A percentile compares a stretch with the other conserved stretches of the same genome.
Evolutionary conservation across 2,888 invertebrate species (phyloP).

Genomic region (Blastobasis adustella): DNA sequence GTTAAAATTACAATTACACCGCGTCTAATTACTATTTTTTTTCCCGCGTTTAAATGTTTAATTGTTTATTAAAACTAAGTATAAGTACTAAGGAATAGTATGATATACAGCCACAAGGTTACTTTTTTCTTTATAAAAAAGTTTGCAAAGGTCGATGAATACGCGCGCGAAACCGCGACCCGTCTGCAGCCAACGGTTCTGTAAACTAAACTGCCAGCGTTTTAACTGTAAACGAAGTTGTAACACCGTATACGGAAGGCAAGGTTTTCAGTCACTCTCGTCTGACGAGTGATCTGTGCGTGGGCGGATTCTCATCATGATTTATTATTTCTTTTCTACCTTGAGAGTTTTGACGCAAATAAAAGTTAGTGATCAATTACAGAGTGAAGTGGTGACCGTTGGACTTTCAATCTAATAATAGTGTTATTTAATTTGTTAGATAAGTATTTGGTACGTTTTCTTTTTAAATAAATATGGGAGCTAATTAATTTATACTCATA

Average conservation of each 20-base stretch:
- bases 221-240: slow-evolving; percentile 16
- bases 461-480: no score
- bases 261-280: slow-evolving; percentile 14
- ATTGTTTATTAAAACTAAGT: no score
- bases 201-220: slow-evolving; percentile 38
- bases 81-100: no score
- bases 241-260: slow-evolving; percentile 17
- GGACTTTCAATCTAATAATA: no score
- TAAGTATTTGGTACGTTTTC: no score
- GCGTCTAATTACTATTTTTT: not conserved
- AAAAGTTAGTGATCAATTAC: not conserved
- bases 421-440: no score
- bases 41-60: not conserved
- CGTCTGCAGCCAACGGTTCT: slow-evolving; percentile 41
- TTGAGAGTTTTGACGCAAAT: not conserved
- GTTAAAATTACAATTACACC: not conserved
- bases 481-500: no score
- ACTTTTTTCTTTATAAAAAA: slow-evolving; percentile 15
- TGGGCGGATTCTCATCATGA: not conserved
- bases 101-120: no score
- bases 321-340: not conserved
- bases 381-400: no score
- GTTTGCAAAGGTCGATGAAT: slow-evolving; percentile 28
- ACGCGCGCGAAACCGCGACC: slow-evolving; percentile 19
- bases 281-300: slow-evolving; percentile 5